Percentiles rank a stretch among this genome's conserved stretches.
phyloP scores from a whole-genome alignment of 1,140 invertebrate species.

The Berghia stephanieae region DNA sequence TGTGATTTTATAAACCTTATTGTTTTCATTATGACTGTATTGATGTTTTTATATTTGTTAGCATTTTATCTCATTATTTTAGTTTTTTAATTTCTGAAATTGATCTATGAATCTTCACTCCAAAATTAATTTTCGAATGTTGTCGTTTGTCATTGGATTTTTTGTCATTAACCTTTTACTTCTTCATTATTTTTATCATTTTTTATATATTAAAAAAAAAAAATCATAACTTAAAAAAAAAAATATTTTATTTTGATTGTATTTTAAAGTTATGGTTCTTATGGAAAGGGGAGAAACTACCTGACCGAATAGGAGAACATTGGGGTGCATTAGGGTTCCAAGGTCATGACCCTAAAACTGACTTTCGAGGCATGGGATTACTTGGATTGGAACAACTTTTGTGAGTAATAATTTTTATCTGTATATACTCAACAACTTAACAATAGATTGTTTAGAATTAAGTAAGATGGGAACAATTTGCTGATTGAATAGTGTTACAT shows the following conservation, averaged over 20 bases:
- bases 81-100: too few species aligned
- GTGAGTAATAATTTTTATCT: conserved; percentile 66
- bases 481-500: background rate
- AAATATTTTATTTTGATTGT: conserved; percentile 19
- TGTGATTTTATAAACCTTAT: too few species aligned
- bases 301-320: conserved; percentile 82
- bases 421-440: too few species aligned
- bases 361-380: conserved; percentile 98
- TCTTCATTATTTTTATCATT: background rate
- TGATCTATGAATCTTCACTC: too few species aligned
- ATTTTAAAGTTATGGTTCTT: conserved; percentile 78
- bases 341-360: conserved; percentile 96
- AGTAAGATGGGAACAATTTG: background rate
- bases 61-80: too few species aligned
- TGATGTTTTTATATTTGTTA: too few species aligned
- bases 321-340: conserved; percentile 97
- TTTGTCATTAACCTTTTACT: too few species aligned
- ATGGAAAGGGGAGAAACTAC: conserved; percentile 77
- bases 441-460: conserved; percentile 21
- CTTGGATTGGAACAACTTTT: conserved; percentile 91
- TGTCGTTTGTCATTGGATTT: too few species aligned
- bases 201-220: background rate
- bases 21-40: too few species aligned
- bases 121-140: too few species aligned
- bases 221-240: background rate